These are phyloP conservation scores for Mormyrops boulengeri DNA, from an alignment of 2,797 vertebrate genomes.

Conservation along the genomic window DNA sequence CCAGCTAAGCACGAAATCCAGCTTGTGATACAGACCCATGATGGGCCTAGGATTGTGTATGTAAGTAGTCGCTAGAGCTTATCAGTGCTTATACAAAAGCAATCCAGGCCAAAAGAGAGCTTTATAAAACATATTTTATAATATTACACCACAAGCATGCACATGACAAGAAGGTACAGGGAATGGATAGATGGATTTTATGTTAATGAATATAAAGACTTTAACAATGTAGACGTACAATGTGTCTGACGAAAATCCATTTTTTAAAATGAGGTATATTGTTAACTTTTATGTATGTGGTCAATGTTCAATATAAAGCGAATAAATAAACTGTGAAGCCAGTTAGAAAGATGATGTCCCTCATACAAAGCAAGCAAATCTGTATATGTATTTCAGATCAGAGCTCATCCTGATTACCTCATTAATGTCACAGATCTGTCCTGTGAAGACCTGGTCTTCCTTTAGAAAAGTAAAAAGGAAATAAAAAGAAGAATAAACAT, in stretches of 20 bases:
- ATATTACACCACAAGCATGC: neutral
- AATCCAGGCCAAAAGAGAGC: neutral
- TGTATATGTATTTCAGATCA: neutral
- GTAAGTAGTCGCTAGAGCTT: neutral
- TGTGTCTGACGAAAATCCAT: neutral
- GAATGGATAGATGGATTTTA: neutral
- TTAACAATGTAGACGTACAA: neutral
- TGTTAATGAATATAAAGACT: neutral
- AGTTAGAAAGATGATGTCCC: neutral
- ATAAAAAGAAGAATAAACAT: constrained; percentile 2
- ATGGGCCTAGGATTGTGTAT: neutral
- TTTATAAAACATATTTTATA: neutral
- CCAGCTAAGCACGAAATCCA: neutral
- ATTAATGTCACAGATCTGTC: neutral
- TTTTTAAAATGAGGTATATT: neutral
- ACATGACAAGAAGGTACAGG: neutral
- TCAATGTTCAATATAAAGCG: neutral
- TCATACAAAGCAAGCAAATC: neutral
- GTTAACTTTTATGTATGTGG: neutral
- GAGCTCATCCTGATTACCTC: neutral
- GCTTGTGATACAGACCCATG: neutral
- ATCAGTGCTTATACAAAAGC: neutral
- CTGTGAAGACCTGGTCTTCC: neutral
- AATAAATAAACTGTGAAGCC: neutral
- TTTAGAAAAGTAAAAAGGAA: neutral